Percentiles rank a stretch among this genome's conserved stretches.
Conservation (phyloP, 2,113 vertebrate species). For the Microtus pennsylvanicus region DNA sequence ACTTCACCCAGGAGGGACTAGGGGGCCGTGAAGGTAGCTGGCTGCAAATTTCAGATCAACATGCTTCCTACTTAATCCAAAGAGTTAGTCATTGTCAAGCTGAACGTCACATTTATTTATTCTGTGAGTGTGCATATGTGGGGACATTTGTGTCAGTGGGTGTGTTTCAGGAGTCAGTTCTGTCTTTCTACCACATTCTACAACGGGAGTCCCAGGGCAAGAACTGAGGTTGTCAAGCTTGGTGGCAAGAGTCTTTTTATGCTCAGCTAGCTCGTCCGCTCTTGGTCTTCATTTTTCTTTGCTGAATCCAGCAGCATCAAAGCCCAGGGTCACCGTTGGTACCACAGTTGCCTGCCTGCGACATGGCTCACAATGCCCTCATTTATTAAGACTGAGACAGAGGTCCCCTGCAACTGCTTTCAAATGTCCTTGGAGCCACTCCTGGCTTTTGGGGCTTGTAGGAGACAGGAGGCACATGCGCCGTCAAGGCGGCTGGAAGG, state of each 20-base stretch:
- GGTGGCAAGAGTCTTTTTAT: background rate
- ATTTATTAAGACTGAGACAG: background rate
- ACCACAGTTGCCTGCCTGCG: background rate
- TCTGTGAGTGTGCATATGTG: background rate
- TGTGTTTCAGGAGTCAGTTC: background rate
- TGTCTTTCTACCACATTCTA: background rate
- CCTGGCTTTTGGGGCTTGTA: background rate
- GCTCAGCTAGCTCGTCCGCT: background rate
- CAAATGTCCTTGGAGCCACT: background rate
- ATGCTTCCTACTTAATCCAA: background rate
- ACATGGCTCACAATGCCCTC: background rate
- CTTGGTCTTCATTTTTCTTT: slow-evolving; percentile 14
- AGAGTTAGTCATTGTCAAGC: background rate
- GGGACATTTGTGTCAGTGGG: background rate
- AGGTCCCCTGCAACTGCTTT: background rate
- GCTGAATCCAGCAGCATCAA: background rate
- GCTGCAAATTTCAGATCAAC: background rate
- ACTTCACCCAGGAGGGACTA: background rate
- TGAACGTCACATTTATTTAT: slow-evolving; percentile 34
- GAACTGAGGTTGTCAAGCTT: background rate
- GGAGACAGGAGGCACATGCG: background rate
- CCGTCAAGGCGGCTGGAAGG: background rate
- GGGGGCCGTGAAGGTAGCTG: background rate
- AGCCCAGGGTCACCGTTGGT: slow-evolving; percentile 21
- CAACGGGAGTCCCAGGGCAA: background rate